Percentiles rank a stretch among this genome's conserved stretches.
These are phyloP conservation scores for Trachelipus rathkii DNA, from an alignment of 1,140 invertebrate genomes.

Conservation along the genomic window DNA sequence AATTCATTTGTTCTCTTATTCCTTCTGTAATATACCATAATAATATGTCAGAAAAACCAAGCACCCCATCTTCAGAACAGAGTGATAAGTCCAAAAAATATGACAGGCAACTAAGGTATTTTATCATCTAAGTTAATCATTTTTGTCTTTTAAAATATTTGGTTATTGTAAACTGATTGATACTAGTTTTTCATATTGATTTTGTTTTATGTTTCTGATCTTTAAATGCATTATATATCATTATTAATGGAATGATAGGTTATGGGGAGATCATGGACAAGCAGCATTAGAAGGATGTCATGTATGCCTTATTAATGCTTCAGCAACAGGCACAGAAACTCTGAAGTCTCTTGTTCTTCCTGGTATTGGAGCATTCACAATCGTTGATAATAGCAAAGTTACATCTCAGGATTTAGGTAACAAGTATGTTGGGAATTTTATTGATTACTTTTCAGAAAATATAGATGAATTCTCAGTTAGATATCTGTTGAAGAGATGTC, in stretches of 20 bases:
- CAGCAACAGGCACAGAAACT: slow-evolving; percentile 88
- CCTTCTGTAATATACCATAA: too few species aligned
- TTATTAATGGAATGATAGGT: slow-evolving; percentile 53
- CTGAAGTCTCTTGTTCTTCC: slow-evolving; percentile 90
- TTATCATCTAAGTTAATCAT: slow-evolving; percentile 18
- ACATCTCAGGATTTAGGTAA: slow-evolving; percentile 85
- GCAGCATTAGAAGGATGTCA: slow-evolving; percentile 75
- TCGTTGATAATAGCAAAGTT: slow-evolving; percentile 83
- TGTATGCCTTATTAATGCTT: slow-evolving; percentile 92
- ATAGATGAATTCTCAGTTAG: too few species aligned
- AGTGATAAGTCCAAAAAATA: slow-evolving; percentile 76
- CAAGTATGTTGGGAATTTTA: slow-evolving; percentile 59
- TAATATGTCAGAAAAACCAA: slow-evolving; percentile 20
- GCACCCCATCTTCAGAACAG: slow-evolving; percentile 63
- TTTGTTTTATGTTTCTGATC: slow-evolving; percentile 2
- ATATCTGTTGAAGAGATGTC: too few species aligned
- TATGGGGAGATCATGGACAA: slow-evolving; percentile 98
- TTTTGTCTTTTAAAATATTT: not conserved
- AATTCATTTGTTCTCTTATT: too few species aligned
- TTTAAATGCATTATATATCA: slow-evolving; percentile 42
- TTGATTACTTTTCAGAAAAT: too few species aligned
- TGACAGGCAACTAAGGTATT: slow-evolving; percentile 76
- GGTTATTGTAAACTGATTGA: not conserved
- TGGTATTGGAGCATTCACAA: slow-evolving; percentile 92
- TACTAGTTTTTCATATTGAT: slow-evolving; percentile 8